Conservation (phyloP, 35 echinoderm and acorn worm species). For the Diadema setosum region DNA sequence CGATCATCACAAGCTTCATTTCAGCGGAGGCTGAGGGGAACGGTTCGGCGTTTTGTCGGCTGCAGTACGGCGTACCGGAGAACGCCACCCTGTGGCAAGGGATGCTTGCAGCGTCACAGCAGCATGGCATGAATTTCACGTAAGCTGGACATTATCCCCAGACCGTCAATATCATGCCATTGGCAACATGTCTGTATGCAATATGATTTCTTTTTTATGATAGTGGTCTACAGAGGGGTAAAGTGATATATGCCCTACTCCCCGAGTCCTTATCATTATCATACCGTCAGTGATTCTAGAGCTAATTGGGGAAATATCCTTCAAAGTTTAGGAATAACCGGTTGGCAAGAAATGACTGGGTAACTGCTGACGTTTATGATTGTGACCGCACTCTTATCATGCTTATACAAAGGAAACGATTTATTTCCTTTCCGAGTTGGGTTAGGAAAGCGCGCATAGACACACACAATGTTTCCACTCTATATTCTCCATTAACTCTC, state of each 20-base stretch:
- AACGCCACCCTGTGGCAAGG: constrained; percentile 33
- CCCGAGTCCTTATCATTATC: not conserved
- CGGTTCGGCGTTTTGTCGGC: not conserved
- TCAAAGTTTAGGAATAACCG: too few relatives aligned
- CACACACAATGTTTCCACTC: too few relatives aligned
- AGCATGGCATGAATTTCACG: constrained; percentile 23
- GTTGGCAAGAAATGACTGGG: too few relatives aligned
- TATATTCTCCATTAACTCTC: too few relatives aligned
- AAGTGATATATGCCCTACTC: not conserved
- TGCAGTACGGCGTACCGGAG: constrained; percentile 22
- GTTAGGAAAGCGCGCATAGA: too few relatives aligned
- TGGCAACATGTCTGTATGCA: too few relatives aligned
- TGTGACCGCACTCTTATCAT: too few relatives aligned
- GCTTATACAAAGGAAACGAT: too few relatives aligned
- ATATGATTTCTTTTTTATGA: not conserved
- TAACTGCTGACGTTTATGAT: too few relatives aligned
- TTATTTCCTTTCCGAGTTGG: too few relatives aligned
- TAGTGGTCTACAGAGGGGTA: not conserved
- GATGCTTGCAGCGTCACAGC: constrained; percentile 27
- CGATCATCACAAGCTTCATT: not conserved
- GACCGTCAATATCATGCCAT: too few relatives aligned
- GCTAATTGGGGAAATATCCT: not conserved
- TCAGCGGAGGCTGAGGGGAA: not conserved
- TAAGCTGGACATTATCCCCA: too few relatives aligned
- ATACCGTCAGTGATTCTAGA: not conserved